Evolutionary conservation across 2,797 vertebrate species (phyloP).

Genomic region (Spheniscus humboldti): DNA sequence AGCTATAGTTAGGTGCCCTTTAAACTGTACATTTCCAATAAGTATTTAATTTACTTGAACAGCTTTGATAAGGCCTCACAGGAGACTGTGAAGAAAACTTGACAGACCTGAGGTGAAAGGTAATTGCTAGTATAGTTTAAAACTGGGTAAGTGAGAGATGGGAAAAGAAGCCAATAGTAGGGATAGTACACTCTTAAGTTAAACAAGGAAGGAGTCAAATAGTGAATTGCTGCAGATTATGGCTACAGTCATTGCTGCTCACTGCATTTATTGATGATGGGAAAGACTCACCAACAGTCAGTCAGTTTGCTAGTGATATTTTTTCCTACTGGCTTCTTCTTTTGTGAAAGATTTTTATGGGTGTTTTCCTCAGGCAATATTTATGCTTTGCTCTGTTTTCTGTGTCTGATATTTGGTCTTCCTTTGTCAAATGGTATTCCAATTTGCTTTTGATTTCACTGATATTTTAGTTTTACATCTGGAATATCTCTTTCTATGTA

Average conservation of each 20-base stretch:
- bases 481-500: neutral
- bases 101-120: neutral
- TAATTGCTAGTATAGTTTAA: neutral
- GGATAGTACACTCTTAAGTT: neutral
- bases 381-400: neutral
- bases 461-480: neutral
- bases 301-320: neutral
- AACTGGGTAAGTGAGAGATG: neutral
- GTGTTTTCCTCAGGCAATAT: neutral
- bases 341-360: neutral
- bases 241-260: neutral
- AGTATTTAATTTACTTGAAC: neutral
- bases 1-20: neutral
- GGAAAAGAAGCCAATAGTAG: neutral
- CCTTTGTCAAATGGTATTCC: neutral
- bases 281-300: neutral
- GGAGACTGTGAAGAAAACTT: neutral
- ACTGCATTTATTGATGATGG: neutral
- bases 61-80: neutral
- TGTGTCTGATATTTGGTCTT: neutral
- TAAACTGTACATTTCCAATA: neutral
- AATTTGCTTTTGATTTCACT: neutral
- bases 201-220: neutral
- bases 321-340: neutral
- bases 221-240: neutral